These are phyloP conservation scores for Plecturocebus donacophilus DNA, from an alignment of 2,113 vertebrate species.

Conservation along the genomic window DNA sequence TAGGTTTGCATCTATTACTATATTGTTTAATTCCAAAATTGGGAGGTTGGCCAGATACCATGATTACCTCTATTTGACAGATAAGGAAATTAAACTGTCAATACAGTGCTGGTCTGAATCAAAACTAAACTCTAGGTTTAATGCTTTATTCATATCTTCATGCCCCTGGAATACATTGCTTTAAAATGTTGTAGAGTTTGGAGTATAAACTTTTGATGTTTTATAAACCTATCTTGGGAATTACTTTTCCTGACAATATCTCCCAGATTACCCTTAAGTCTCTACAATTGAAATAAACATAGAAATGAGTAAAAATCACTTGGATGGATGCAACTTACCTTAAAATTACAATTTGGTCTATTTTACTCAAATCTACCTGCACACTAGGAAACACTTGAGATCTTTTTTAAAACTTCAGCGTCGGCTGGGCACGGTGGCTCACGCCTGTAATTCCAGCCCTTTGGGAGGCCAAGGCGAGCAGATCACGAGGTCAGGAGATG, in stretches of 20 bases:
- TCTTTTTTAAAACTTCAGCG: neutral
- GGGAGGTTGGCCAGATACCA: neutral
- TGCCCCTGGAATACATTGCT: neutral
- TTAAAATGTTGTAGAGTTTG: neutral
- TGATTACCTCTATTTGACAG: neutral
- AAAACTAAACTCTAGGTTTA: neutral
- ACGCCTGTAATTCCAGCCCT: no score
- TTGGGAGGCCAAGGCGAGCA: no score
- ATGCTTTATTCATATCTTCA: neutral
- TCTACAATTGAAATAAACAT: conserved; percentile 15
- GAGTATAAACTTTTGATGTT: neutral
- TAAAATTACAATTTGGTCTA: neutral
- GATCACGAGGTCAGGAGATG: no score
- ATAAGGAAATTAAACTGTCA: conserved; percentile 1
- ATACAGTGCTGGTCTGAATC: neutral
- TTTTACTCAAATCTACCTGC: neutral
- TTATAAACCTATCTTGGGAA: neutral
- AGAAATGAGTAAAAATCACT: neutral
- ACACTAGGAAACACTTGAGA: neutral
- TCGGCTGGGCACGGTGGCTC: neutral
- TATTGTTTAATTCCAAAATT: neutral
- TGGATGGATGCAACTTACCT: neutral
- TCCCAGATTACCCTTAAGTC: neutral
- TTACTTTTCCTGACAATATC: neutral
- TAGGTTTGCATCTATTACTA: neutral